A percentile compares a stretch with the other conserved stretches of the same genome.
Evolutionary conservation across 2,797 vertebrate species (phyloP).

Genomic region (Loriculus beryllinus): DNA sequence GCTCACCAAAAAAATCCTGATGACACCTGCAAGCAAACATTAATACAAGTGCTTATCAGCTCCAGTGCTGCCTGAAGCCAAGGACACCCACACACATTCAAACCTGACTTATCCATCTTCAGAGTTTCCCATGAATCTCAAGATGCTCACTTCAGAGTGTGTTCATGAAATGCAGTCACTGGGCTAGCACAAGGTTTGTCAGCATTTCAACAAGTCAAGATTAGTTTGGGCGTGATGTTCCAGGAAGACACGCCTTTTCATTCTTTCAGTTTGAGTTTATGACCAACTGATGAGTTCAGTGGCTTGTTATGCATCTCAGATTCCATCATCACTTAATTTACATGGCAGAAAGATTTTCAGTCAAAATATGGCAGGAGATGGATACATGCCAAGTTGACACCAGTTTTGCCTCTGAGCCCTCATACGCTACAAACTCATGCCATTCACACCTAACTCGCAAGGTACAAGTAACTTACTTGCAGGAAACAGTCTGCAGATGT

Average conservation of each 20-base stretch:
- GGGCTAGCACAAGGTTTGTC: constrained; percentile 32
- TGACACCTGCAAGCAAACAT: constrained; percentile 73
- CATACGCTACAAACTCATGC: neutral
- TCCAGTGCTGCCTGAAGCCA: neutral
- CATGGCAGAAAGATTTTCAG: constrained; percentile 32
- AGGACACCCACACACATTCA: constrained; percentile 32
- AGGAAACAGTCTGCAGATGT: constrained; percentile 63
- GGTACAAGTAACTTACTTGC: constrained; percentile 73
- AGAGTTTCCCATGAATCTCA: constrained; percentile 30
- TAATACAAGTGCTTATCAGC: constrained; percentile 52
- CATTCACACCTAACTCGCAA: neutral
- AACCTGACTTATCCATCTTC: neutral
- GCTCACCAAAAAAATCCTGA: constrained; percentile 78
- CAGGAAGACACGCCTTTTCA: constrained; percentile 60
- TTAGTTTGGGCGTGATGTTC: constrained; percentile 66
- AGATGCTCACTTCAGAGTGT: neutral
- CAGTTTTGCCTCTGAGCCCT: neutral
- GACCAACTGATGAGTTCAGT: constrained; percentile 62
- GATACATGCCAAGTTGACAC: neutral
- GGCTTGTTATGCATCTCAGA: constrained; percentile 38
- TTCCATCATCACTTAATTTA: constrained; percentile 46
- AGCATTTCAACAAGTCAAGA: constrained; percentile 60
- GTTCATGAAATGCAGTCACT: constrained; percentile 23
- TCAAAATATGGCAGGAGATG: neutral
- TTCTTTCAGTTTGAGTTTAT: constrained; percentile 63